Percentiles rank a stretch among this genome's conserved stretches.
phyloP scores from a whole-genome alignment of 2,797 vertebrate species.

The Ispidina lecontei region DNA sequence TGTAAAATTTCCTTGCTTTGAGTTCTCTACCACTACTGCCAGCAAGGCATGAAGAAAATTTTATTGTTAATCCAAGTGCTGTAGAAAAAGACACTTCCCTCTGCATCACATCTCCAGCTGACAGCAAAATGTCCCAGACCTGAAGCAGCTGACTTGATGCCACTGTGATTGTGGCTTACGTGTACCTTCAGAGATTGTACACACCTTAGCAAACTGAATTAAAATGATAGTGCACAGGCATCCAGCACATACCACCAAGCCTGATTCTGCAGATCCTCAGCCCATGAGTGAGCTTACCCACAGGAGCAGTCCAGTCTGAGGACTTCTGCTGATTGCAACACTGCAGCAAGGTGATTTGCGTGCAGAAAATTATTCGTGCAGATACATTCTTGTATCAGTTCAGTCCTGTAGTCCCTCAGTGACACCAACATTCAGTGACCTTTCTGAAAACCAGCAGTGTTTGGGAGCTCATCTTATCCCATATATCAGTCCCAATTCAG shows the following conservation, averaged over 20 bases:
- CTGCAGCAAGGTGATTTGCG: background rate
- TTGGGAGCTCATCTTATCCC: background rate
- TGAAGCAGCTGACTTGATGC: background rate
- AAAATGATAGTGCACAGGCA: background rate
- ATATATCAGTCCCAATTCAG: background rate
- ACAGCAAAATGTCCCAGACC: background rate
- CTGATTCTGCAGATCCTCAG: background rate
- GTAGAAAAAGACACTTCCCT: background rate
- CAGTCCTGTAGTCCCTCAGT: background rate
- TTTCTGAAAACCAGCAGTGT: background rate
- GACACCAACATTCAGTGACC: background rate
- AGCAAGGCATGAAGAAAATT: background rate
- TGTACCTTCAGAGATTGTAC: background rate
- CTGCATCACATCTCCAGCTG: background rate
- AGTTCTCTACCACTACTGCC: background rate
- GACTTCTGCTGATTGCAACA: background rate
- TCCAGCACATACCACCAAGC: background rate
- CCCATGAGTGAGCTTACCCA: background rate
- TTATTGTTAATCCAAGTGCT: background rate
- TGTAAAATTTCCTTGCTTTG: background rate
- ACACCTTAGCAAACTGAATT: background rate
- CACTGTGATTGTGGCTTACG: background rate
- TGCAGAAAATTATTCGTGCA: rapidly evolving
- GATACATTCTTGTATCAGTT: background rate
- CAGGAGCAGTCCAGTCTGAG: background rate